Evolutionary conservation across 2,797 vertebrate species (phyloP), one percentile per base, ranked within the genome.

Genomic region (Gymnodraco acuticeps): DNA sequence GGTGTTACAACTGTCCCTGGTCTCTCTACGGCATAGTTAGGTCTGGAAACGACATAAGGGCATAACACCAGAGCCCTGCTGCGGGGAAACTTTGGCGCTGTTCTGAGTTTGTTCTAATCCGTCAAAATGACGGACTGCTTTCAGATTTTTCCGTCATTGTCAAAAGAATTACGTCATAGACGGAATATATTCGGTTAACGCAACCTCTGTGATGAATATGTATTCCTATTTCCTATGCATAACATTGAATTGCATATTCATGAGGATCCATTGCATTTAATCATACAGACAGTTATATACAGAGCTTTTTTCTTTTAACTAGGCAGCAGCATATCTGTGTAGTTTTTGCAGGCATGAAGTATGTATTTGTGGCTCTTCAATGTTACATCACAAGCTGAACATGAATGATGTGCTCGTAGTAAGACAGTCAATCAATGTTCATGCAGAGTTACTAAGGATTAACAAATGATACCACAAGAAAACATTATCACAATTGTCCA

Each of bases 401-500:
- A 31, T 15, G 11, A 43, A 46, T 56, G 19, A 19, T 73, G 19
- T 42, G 27, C 45, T 58, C 48, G 56, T 16, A 43, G 6, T 77
- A 66, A 61, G 33, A 62, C 51, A 63, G 76, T 58, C 69, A 53
- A 59, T 60, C 53, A 10, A 13, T 45, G 10, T 50, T 67, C 66
- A 12, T 14, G 58, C 6, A 55, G 38, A 9, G 47, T 60, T 17
- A 60, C n/a, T 33, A 69, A 20, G 17, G 17, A 13, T 50, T 16
- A 3, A 69, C 8, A 1, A 33, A 31, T 45, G 15, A 52, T 31
- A 67, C 3, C 2, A 43, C 19, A 55, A 9, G 33, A 38, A 10
- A 33, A 17, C 17, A 53, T 54, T 67, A 10, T 56, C 13, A 45
- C 3, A 3, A 16, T 19, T 23, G 19, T 46, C 5, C 2, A 43